phyloP scores from a whole-genome alignment of 2,797 vertebrate genomes.

The Rachycentron canadum region DNA sequence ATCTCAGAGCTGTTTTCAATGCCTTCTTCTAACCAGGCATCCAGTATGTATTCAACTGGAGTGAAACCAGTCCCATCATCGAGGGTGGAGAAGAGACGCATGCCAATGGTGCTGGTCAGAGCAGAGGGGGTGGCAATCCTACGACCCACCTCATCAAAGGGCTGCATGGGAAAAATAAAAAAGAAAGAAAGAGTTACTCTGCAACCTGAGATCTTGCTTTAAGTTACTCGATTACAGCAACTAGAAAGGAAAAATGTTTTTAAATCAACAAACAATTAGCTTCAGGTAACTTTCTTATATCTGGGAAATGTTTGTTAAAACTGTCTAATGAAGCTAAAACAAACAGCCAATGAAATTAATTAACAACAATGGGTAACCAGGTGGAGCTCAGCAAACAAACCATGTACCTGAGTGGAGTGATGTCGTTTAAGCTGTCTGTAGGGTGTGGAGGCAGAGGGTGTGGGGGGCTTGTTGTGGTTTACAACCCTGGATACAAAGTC shows the following conservation, averaged over 20 bases:
- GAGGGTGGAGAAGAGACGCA: constrained; percentile 92
- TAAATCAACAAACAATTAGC: neutral
- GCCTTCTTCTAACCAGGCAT: constrained; percentile 95
- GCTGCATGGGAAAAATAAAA: constrained; percentile 78
- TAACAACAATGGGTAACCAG: neutral
- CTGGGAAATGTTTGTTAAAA: neutral
- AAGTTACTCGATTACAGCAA: neutral
- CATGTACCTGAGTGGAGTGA: constrained; percentile 93
- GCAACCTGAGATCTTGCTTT: neutral
- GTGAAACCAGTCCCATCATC: constrained; percentile 93
- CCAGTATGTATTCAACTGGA: constrained; percentile 89
- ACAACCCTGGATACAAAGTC: constrained; percentile 91
- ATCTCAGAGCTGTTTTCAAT: constrained; percentile 94
- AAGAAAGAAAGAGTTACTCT: neutral
- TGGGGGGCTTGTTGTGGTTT: constrained; percentile 87
- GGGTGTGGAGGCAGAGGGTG: constrained; percentile 91
- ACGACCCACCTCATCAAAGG: constrained; percentile 93
- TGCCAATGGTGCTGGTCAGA: constrained; percentile 88
- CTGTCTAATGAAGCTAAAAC: neutral
- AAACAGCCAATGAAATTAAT: neutral
- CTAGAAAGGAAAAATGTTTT: neutral
- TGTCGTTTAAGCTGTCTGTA: constrained; percentile 95
- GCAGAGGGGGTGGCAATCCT: constrained; percentile 85
- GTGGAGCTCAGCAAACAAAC: neutral
- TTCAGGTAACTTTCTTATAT: neutral